phyloP scores from a whole-genome alignment of 2,888 invertebrate species.

The Laspeyria flexula region DNA sequence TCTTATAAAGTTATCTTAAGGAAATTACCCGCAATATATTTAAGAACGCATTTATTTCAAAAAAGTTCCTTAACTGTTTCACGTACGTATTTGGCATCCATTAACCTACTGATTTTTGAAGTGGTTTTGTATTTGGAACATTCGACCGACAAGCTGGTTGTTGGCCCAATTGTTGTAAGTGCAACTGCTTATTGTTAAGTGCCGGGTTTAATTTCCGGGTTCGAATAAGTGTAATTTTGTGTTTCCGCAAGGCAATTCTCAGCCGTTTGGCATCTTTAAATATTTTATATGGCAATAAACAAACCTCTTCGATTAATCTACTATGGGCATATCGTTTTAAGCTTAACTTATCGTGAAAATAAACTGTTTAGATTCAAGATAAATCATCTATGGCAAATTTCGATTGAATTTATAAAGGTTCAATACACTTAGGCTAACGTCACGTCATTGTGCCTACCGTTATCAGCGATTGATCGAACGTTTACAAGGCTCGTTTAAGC shows the following conservation, averaged over 20 bases:
- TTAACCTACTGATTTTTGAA: conserved; percentile 12
- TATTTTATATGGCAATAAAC: too few relatives aligned
- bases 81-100: not conserved
- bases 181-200: not conserved
- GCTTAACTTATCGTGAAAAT: not conserved
- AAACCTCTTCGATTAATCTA: too few relatives aligned
- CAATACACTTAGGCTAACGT: conserved; percentile 42
- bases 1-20: conserved; percentile 50
- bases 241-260: not conserved
- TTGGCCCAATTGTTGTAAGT: not conserved
- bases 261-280: not conserved
- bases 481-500: conserved; percentile 63
- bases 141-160: not conserved
- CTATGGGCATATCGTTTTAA: too few relatives aligned
- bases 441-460: conserved; percentile 64
- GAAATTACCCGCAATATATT: conserved; percentile 35
- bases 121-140: conserved; percentile 18
- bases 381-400: conserved; percentile 23
- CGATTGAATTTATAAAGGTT: conserved; percentile 45
- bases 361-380: conserved; percentile 11
- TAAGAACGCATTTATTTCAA: not conserved
- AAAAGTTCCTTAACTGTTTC: not conserved
- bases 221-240: not conserved
- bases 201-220: not conserved
- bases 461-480: conserved; percentile 62